Percentiles rank a stretch among this genome's conserved stretches.
Conservation (phyloP, 2,113 vertebrate species). For the Struthidea cinerea region DNA sequence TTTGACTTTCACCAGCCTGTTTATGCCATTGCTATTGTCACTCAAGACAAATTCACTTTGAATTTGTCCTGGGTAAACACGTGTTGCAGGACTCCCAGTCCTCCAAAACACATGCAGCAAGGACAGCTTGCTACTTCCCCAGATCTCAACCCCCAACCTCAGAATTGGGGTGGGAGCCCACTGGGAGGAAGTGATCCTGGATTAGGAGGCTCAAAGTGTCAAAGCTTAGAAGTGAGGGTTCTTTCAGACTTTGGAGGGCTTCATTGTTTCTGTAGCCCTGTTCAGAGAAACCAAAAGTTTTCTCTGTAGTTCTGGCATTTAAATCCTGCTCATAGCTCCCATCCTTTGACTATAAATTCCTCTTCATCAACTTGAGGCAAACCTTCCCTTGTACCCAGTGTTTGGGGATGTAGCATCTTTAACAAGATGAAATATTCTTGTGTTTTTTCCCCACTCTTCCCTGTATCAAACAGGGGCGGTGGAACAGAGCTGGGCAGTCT, state of each 20-base stretch:
- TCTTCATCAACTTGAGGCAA: background rate
- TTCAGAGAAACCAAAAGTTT: background rate
- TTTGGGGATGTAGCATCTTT: background rate
- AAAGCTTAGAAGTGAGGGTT: background rate
- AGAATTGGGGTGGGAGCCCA: background rate
- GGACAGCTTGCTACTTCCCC: background rate
- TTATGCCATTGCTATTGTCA: background rate
- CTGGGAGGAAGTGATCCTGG: background rate
- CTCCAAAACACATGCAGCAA: background rate
- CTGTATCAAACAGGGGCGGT: background rate
- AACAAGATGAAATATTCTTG: background rate
- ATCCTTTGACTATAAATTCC: background rate
- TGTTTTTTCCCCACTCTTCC: background rate
- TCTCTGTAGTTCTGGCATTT: background rate
- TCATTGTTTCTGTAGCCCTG: background rate
- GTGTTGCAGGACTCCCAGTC: background rate
- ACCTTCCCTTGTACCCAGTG: background rate
- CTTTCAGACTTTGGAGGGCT: background rate
- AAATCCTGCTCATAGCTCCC: background rate
- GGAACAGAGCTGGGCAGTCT: background rate
- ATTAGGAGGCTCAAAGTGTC: background rate
- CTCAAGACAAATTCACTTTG: background rate
- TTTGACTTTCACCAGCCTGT: background rate
- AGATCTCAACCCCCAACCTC: background rate
- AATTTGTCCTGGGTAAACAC: background rate